These are phyloP conservation scores for Steinernema scapterisci DNA, from an alignment of 2,888 invertebrate genomes.

Conservation along the genomic window DNA sequence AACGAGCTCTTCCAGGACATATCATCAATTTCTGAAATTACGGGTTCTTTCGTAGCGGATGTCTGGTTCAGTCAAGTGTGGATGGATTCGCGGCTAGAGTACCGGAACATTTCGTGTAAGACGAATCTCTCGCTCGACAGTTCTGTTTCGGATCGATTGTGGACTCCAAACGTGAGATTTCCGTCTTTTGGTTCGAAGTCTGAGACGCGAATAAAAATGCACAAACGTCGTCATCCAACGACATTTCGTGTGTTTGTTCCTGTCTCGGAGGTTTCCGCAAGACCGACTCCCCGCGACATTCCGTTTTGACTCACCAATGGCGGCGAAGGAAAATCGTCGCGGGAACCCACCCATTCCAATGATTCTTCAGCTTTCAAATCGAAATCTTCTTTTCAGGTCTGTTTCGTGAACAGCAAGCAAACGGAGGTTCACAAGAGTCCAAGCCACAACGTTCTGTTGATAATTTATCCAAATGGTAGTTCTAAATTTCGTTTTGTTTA, in stretches of 20 bases:
- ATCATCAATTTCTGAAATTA: constrained; percentile 65
- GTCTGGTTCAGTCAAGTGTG: constrained; percentile 67
- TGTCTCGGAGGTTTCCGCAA: too few relatives aligned
- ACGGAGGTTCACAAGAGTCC: constrained; percentile 64
- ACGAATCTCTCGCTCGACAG: constrained; percentile 65
- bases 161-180: constrained; percentile 63
- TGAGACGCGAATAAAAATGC: too few relatives aligned
- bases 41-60: constrained; percentile 64
- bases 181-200: too few relatives aligned
- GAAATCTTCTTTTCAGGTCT: constrained; percentile 36
- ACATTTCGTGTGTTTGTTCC: too few relatives aligned
- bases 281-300: too few relatives aligned
- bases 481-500: background rate
- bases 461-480: constrained; percentile 66
- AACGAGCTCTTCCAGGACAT: constrained; percentile 53
- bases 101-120: constrained; percentile 64
- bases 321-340: too few relatives aligned
- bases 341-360: too few relatives aligned
- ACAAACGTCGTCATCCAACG: too few relatives aligned
- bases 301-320: too few relatives aligned
- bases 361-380: too few relatives aligned
- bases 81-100: constrained; percentile 62
- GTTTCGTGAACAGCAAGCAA: constrained; percentile 65
- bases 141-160: constrained; percentile 61
- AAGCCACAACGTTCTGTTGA: constrained; percentile 62